Conservation (phyloP, 1,140 invertebrate species). For the Copidosoma floridanum region DNA sequence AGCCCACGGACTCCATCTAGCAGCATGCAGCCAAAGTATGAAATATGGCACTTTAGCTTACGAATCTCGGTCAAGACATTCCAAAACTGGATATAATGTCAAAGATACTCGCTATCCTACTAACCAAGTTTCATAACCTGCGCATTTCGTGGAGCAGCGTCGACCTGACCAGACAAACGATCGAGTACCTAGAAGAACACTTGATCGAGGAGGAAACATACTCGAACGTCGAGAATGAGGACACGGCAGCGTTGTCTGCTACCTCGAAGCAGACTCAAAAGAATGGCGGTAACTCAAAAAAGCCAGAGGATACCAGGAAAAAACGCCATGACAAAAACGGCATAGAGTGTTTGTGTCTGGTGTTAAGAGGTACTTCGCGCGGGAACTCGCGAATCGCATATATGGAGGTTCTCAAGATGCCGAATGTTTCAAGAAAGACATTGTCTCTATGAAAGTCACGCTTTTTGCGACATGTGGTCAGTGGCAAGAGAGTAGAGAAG, state of each 20-base stretch:
- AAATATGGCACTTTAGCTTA: not conserved
- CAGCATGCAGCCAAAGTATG: not conserved
- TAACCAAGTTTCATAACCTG: not conserved
- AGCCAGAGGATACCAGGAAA: not conserved
- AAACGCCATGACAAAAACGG: constrained; percentile 6
- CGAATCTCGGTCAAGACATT: not conserved
- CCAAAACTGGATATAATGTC: not conserved
- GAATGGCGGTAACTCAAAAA: too few relatives aligned
- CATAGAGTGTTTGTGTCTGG: too few relatives aligned
- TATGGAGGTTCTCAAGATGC: not conserved
- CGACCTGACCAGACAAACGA: not conserved
- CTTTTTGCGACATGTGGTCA: too few relatives aligned
- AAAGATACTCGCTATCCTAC: not conserved
- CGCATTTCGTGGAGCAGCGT: not conserved
- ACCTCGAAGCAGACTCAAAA: not conserved
- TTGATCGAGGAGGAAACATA: not conserved
- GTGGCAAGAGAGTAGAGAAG: too few relatives aligned
- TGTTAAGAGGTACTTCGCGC: too few relatives aligned
- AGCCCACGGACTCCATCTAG: not conserved
- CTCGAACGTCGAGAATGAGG: not conserved
- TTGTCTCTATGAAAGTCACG: not conserved
- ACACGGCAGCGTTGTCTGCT: not conserved
- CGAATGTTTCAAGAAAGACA: not conserved
- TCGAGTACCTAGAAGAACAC: not conserved
- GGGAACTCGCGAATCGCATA: too few relatives aligned